Conservation (phyloP, 1,140 invertebrate species). For the Pogonognathellus flavescens region DNA sequence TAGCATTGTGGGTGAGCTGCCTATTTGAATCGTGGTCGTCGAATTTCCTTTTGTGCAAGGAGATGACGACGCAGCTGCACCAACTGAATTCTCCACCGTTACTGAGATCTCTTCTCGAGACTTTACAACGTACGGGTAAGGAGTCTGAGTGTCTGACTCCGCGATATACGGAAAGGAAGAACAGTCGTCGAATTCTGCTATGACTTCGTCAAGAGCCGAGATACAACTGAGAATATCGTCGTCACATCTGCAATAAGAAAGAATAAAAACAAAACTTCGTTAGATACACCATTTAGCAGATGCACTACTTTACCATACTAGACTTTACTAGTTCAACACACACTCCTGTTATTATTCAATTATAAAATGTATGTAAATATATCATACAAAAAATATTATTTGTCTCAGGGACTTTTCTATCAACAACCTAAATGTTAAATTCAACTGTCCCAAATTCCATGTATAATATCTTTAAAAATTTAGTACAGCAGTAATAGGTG, state of each 20-base stretch:
- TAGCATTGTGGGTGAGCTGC: neutral
- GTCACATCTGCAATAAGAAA: slow-evolving; percentile 63
- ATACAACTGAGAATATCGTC: slow-evolving; percentile 67
- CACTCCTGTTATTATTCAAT: too few species aligned
- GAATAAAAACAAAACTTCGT: slow-evolving; percentile 36
- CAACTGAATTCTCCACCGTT: neutral
- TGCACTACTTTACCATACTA: neutral
- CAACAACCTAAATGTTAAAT: too few species aligned
- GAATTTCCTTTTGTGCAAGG: neutral
- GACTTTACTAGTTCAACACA: too few species aligned
- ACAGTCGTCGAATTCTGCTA: slow-evolving; percentile 65
- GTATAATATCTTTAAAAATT: too few species aligned
- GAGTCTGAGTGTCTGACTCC: neutral
- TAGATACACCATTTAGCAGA: neutral
- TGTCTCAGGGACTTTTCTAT: too few species aligned
- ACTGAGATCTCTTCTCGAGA: neutral
- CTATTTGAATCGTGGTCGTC: slow-evolving; percentile 32
- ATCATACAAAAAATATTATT: too few species aligned
- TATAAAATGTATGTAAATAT: too few species aligned
- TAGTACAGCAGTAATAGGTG: too few species aligned
- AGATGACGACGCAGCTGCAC: slow-evolving; percentile 35
- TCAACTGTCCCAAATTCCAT: too few species aligned
- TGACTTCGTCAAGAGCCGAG: slow-evolving; percentile 66
- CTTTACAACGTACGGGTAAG: neutral
- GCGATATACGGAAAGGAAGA: slow-evolving; percentile 24